Evolutionary conservation across 2,797 vertebrate genomes (phyloP), one percentile per base, ranked within the genome.

Genomic region (Karalla daura): DNA sequence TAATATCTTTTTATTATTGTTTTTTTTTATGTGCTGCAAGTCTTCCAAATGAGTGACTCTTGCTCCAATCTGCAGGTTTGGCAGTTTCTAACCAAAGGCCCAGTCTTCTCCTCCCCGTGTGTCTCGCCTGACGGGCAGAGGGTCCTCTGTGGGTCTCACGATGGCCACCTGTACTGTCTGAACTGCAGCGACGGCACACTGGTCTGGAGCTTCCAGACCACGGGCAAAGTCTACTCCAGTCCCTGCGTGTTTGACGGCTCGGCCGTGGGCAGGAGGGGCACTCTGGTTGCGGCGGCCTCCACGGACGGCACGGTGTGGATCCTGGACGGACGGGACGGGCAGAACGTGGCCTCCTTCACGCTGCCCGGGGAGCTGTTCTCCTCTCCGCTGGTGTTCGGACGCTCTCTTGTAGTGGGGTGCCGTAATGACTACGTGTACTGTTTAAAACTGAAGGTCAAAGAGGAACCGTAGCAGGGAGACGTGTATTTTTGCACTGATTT

Each of bases 341-440:
- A 33, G 4, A 37, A 85, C 72, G 81, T 89, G 78, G 84, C 89
- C 17, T 82, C 81, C 0, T 58, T 89, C 23, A 52, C 83, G 18
- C 93, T 99, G 23, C 94, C 95, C 0, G 97, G 98, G 40, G 95
- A 98, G 74, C 87, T 98, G 21, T 99, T 98, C 74, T 99, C 98
- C 28, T 99, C 98, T 12, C 97, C 95, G 0, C 85, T 97, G 20
- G 87, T 95, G 53, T 96, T 93, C 88, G 89, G 86, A 49, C 86
- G 84, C 21, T 89, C 74, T 24, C 85, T 99, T 0, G 62, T 98
- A 40, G 89, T 99, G 43, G 98, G 98, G 17, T 99, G 98, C 86
- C 95, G 98, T 75, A 95, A 99, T 78, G 95, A 99, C 91, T 94
- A 90, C 49, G 89, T 99, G 77, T 98, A 98, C 80, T 96, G 96